These are phyloP conservation scores for Bryconaethiops microstoma DNA, from an alignment of 2,797 vertebrate genomes.

Conservation along the genomic window DNA sequence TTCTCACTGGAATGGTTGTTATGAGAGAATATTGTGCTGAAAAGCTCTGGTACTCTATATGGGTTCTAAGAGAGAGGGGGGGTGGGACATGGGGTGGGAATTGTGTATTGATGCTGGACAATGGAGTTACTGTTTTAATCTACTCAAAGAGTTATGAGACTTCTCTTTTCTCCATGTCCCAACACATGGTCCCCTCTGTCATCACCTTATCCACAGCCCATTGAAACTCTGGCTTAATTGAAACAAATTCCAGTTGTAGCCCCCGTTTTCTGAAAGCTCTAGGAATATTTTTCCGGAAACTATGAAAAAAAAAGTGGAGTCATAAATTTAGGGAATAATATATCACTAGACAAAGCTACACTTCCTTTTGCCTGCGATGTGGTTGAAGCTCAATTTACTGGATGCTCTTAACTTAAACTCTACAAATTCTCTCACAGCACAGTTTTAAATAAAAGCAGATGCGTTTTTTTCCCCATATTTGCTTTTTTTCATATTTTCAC, in stretches of 20 bases:
- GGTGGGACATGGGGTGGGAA: constrained; percentile 55
- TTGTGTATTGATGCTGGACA: constrained; percentile 71
- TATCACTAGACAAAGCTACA: constrained; percentile 53
- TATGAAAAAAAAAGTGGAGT: constrained; percentile 49
- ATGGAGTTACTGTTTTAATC: constrained; percentile 75
- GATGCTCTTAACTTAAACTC: constrained; percentile 59
- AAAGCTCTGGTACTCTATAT: constrained; percentile 46
- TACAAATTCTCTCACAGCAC: constrained; percentile 52
- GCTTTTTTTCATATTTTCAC: neutral
- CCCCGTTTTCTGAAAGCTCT: constrained; percentile 54
- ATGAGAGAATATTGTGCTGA: constrained; percentile 44
- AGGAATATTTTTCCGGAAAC: constrained; percentile 52
- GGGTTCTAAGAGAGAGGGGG: constrained; percentile 38
- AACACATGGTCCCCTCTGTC: constrained; percentile 68
- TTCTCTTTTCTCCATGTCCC: constrained; percentile 58
- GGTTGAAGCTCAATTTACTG: constrained; percentile 58
- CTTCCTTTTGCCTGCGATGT: constrained; percentile 48
- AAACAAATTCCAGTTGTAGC: constrained; percentile 60
- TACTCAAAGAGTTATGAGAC: constrained; percentile 66
- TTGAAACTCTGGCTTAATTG: constrained; percentile 66
- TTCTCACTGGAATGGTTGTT: constrained; percentile 50
- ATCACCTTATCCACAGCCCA: constrained; percentile 66
- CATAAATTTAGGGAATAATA: constrained; percentile 51
- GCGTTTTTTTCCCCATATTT: neutral
- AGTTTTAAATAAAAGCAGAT: constrained; percentile 40